Conservation (phyloP, 1,140 invertebrate genomes). For the Diachasmimorpha longicaudata region DNA sequence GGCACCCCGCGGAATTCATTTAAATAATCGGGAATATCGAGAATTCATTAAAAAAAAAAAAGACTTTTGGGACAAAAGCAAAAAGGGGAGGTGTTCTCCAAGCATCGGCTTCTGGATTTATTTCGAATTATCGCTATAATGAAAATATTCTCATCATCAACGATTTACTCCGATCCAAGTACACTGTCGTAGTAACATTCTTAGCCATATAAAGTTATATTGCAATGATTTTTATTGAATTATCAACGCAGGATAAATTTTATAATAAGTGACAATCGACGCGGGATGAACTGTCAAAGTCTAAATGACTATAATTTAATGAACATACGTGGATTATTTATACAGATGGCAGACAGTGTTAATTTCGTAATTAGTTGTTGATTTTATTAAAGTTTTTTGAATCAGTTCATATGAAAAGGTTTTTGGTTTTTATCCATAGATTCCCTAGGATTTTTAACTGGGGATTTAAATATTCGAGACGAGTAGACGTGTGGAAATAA, state of each 20-base stretch:
- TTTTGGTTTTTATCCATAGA: background rate
- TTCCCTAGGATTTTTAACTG: background rate
- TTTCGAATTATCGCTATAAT: no score
- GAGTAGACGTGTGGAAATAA: background rate
- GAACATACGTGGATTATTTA: background rate
- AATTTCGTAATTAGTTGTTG: background rate
- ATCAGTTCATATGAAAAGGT: background rate
- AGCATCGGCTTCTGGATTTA: no score
- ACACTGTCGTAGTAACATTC: no score
- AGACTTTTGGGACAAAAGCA: no score
- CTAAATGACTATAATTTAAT: background rate
- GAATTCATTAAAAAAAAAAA: no score
- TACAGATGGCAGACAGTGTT: background rate
- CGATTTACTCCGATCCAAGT: no score
- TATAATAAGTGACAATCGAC: background rate
- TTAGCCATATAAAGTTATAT: background rate
- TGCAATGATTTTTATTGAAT: background rate
- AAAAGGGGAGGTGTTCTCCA: no score
- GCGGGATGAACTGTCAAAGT: background rate
- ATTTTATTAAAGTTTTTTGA: background rate
- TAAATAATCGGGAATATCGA: no score
- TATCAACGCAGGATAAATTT: background rate
- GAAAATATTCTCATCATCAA: no score
- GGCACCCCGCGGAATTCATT: no score
- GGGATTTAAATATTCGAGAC: background rate